Evolutionary conservation across 2,888 invertebrate genomes (phyloP), one percentile per base, ranked within the genome.

Genomic region (Noctua janthe): DNA sequence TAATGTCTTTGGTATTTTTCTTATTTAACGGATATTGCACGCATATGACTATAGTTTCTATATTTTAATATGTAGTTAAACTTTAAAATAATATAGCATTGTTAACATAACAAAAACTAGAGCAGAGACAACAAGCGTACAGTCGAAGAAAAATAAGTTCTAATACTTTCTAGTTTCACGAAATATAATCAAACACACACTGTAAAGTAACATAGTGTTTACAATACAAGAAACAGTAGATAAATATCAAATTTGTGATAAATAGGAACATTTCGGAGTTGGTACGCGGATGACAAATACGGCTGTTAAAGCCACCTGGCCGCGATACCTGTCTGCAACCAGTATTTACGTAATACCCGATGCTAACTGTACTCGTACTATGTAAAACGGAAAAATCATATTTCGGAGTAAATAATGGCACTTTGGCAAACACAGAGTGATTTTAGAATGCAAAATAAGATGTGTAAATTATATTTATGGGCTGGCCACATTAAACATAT

Each of bases 261-360:
- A 94, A 95, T 95, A 92, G 92, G 91, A 92, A 93, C 94, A 93
- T 94, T 95, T 93, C 90, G 92, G 93, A 92, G 92, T 92, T 89
- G 88, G 90, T 89, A 91, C 93, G 91, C 92, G 93, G 91, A 94
- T 96, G 95, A 95, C 94, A 96, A 95, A 96, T 95, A 94, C 87
- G 94, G 94, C 92, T 94, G 95, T 96, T 95, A 96, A 94, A 92
- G 90, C 93, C 96, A 96, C 95, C 95, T 95, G 96, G 92, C 91
- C 85, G 88, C 92, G 90, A 92, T 93, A 93, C 93, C 94, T 93
- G 94, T 92, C 94, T 94, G 92, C 93, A 92, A 91, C 92, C 91
- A 91, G 90, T 91, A 91, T 92, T 91, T 91, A 90, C 89, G 90
- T 91, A 90, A 91, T 82, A 79, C 88, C 86, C 87, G 87, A 88